Evolutionary conservation across 2,888 invertebrate species (phyloP).

Genomic region (Ectropis crepuscularia): DNA sequence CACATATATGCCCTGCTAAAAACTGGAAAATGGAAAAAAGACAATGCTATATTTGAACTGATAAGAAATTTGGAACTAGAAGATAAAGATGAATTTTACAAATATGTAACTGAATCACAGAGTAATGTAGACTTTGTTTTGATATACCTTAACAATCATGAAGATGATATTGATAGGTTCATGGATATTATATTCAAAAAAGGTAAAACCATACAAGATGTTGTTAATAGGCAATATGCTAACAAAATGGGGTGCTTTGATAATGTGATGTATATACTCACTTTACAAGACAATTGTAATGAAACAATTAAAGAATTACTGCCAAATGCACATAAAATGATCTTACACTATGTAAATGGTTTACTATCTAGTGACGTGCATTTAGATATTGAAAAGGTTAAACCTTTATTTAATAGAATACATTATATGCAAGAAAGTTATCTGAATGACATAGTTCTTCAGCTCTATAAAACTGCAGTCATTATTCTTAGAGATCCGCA

Average conservation of each 20-base stretch:
- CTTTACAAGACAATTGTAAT: constrained; percentile 50
- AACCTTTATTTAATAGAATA: constrained; percentile 50
- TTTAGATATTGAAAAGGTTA: constrained; percentile 53
- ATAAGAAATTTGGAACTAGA: constrained; percentile 45
- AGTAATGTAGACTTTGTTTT: constrained; percentile 59
- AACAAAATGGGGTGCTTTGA: constrained; percentile 59
- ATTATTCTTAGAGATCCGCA: constrained; percentile 55
- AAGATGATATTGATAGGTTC: constrained; percentile 49
- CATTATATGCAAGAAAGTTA: constrained; percentile 39
- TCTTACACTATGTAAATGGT: constrained; percentile 57
- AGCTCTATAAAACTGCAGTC: constrained; percentile 58
- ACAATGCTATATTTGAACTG: constrained; percentile 47
- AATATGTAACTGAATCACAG: constrained; percentile 48
- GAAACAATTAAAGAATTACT: constrained; percentile 41
- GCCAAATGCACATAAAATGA: constrained; percentile 50
- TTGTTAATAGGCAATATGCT: constrained; percentile 63
- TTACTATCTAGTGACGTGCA: constrained; percentile 55
- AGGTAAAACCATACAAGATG: constrained; percentile 53
- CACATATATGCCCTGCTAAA: constrained; percentile 54
- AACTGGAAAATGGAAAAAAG: constrained; percentile 41
- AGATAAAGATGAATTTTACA: constrained; percentile 49
- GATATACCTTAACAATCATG: constrained; percentile 55
- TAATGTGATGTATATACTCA: constrained; percentile 58
- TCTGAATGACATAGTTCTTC: constrained; percentile 49
- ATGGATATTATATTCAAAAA: constrained; percentile 54